Conservation (phyloP, 2,888 invertebrate species). For the Catocala nupta region DNA sequence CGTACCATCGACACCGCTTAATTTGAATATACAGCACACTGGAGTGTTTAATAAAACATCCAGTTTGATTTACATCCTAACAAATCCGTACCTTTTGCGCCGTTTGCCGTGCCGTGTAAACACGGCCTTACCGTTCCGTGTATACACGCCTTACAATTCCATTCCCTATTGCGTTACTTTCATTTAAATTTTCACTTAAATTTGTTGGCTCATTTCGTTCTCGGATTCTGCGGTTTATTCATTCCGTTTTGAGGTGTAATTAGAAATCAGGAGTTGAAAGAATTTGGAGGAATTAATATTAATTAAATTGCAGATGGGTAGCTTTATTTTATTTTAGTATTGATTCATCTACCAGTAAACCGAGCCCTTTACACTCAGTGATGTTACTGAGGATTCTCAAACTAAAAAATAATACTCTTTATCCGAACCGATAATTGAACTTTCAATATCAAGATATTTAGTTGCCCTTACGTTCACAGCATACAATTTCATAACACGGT, state of each 20-base stretch:
- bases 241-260: conserved; percentile 14
- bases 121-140: conserved; percentile 71
- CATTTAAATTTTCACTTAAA: conserved; percentile 67
- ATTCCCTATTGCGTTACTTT: conserved; percentile 50
- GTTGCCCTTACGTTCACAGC: too few relatives aligned
- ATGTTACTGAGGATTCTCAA: too few relatives aligned
- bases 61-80: conserved; percentile 84
- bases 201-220: conserved; percentile 56
- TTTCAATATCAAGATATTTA: too few relatives aligned
- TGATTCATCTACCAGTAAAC: not conserved
- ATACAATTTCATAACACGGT: too few relatives aligned
- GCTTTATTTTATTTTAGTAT: not conserved
- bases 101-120: conserved; percentile 81
- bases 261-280: conserved; percentile 17
- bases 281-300: conserved; percentile 13
- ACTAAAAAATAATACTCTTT: too few relatives aligned
- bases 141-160: conserved; percentile 59
- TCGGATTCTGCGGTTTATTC: conserved; percentile 25
- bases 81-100: conserved; percentile 84
- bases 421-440: too few relatives aligned
- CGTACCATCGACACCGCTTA: conserved; percentile 75
- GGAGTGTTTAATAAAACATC: conserved; percentile 86
- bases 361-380: too few relatives aligned
- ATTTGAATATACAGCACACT: conserved; percentile 84
- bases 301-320: conserved; percentile 9